These are phyloP conservation scores for Verasper variegatus DNA, from an alignment of 2,113 vertebrate species.

Conservation along the genomic window DNA sequence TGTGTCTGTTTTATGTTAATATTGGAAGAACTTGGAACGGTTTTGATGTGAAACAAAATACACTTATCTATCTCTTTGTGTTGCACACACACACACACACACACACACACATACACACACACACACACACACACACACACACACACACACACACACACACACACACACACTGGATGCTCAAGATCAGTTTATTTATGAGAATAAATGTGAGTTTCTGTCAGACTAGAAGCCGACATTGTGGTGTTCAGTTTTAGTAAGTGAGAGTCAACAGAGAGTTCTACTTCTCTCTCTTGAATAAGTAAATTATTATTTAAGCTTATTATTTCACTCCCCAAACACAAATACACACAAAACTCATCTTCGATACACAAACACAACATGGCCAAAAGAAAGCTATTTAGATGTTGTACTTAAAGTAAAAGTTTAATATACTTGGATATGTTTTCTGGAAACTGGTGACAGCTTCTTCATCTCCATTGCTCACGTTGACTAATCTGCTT, in stretches of 20 bases:
- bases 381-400: background rate
- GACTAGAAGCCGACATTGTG: background rate
- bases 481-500: conserved; percentile 2
- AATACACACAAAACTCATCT: background rate
- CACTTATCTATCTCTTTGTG: background rate
- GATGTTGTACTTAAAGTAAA: background rate
- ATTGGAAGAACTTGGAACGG: conserved; percentile 37
- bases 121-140: too few species aligned
- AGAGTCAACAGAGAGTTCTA: background rate
- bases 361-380: background rate
- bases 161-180: too few species aligned
- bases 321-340: conserved; percentile 2
- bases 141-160: too few species aligned
- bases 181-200: too few species aligned
- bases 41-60: conserved; percentile 42
- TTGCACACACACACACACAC: too few species aligned
- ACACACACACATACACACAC: too few species aligned
- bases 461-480: background rate
- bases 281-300: background rate
- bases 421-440: background rate
- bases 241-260: background rate
- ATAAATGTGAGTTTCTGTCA: too few species aligned
- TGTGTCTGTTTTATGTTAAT: conserved; percentile 56
- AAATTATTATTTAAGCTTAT: background rate
- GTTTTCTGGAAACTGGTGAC: background rate